Conservation (phyloP, 2,888 invertebrate genomes). For the Melinaea marsaeus region DNA sequence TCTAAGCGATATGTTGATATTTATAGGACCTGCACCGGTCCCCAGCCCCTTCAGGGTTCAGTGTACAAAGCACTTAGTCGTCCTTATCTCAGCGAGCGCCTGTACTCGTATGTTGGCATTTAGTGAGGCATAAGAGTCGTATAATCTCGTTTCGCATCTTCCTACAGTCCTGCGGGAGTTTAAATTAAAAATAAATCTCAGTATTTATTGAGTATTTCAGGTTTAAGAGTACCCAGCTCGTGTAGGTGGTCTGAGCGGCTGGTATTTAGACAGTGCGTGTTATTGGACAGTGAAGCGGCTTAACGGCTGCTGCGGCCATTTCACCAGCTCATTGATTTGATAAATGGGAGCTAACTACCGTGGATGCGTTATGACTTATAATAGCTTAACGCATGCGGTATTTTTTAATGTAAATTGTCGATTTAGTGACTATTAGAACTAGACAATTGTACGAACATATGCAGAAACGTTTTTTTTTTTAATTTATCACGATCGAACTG, state of each 20-base stretch:
- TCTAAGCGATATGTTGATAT: conserved; percentile 12
- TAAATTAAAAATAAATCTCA: no score
- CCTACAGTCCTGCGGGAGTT: no score
- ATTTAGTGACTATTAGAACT: no score
- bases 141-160: neutral
- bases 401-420: conserved; percentile 27
- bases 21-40: conserved; percentile 20
- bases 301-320: conserved; percentile 19
- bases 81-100: conserved; percentile 13
- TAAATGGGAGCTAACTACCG: conserved; percentile 16
- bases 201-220: no score
- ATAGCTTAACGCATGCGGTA: conserved; percentile 8
- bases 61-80: conserved; percentile 16
- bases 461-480: no score
- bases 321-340: conserved; percentile 23
- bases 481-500: no score
- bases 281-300: conserved; percentile 15
- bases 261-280: conserved; percentile 15
- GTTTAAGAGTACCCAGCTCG: no score
- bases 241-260: conserved; percentile 15
- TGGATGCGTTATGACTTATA: conserved; percentile 4
- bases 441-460: no score
- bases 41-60: conserved; percentile 8
- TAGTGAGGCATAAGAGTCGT: conserved; percentile 14
- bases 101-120: conserved; percentile 22